Evolutionary conservation across 2,888 invertebrate species (phyloP).

Genomic region (Psococerastis gibbosa): DNA sequence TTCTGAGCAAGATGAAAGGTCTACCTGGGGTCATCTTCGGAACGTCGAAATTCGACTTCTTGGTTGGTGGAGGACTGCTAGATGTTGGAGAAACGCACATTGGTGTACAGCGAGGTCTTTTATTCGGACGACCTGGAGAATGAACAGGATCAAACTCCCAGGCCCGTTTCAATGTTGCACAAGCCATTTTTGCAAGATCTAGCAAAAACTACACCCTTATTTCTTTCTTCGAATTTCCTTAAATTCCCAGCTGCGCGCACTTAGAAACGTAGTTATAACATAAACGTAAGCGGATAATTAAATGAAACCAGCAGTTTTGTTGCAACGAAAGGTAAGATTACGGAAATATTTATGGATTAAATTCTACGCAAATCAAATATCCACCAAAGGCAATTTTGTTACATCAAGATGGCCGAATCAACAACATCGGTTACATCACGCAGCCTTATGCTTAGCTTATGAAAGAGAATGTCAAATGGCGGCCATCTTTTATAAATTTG

Average conservation of each 20-base stretch:
- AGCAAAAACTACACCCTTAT: conserved; percentile 7
- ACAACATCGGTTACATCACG: neutral
- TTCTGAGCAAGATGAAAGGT: conserved; percentile 1
- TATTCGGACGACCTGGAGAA: conserved; percentile 62
- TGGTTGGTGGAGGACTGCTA: conserved; percentile 23
- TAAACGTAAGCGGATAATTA: too few relatives aligned
- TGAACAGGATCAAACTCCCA: conserved; percentile 87
- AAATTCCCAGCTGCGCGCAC: too few relatives aligned
- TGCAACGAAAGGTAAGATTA: neutral
- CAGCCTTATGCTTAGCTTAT: conserved; percentile 9
- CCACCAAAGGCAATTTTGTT: conserved; percentile 3
- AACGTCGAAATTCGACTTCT: conserved; percentile 22
- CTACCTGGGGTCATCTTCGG: conserved; percentile 82
- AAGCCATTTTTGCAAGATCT: conserved; percentile 62
- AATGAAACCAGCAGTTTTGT: neutral
- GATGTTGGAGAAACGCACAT: conserved; percentile 46
- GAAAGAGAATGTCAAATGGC: neutral
- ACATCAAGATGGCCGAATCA: conserved; percentile 8
- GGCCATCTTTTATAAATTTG: neutral
- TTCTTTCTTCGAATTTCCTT: too few relatives aligned
- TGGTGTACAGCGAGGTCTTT: conserved; percentile 79
- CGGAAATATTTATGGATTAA: neutral
- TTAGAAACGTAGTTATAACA: too few relatives aligned
- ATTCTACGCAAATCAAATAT: neutral
- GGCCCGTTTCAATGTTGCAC: conserved; percentile 89